Evolutionary conservation across 2,113 vertebrate species (phyloP), one percentile per base, ranked within the genome.

Genomic region (Eurystomus gularis): DNA sequence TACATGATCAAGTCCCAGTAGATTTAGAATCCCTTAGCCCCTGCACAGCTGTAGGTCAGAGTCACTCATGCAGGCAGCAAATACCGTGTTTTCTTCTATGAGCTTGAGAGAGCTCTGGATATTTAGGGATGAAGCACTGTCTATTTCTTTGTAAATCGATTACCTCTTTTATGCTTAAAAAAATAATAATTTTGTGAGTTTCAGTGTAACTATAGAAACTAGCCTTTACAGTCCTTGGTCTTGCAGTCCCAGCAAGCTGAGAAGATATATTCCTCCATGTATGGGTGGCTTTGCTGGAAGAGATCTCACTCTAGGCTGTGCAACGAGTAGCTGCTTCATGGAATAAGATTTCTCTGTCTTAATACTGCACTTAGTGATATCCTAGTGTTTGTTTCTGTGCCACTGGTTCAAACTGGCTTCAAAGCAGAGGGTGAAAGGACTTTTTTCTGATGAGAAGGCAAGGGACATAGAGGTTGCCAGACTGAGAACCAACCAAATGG

Each of bases 1-100:
- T 86, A 55, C 17, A 4, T 0, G 2, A 24, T 18, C 1, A 0
- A 18, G 19, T 64, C 60, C 35, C 60, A 9, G 42, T 6, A 75
- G 71, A 46, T 65, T 57, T 78, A 29, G 81, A 86, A 81, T 86
- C n/a, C 13, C 4, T 8, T 29, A 42, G 31, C 60, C 61, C 3
- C 5, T 33, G 49, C 1, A 4, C 42, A 86, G 82, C 46, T 92
- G 79, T 33, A 64, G 72, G 49, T 85, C 49, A 26, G 33, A 92
- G 28, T 40, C 35, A 37, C 13, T 72, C 35, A 29, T 69, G 44
- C 2, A 2, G 78, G 26, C 11, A 65, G n/a, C 48, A 84, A 79
- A 39, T 20, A 7, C 1, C 3, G 18, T 49, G 46, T 21, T 77
- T 58, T 64, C n/a, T 33, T 75, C 68, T 11, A 8, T 28, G 37